These are phyloP conservation scores for Calliphora vomitoria DNA, from an alignment of 2,888 invertebrate genomes.

Conservation along the genomic window DNA sequence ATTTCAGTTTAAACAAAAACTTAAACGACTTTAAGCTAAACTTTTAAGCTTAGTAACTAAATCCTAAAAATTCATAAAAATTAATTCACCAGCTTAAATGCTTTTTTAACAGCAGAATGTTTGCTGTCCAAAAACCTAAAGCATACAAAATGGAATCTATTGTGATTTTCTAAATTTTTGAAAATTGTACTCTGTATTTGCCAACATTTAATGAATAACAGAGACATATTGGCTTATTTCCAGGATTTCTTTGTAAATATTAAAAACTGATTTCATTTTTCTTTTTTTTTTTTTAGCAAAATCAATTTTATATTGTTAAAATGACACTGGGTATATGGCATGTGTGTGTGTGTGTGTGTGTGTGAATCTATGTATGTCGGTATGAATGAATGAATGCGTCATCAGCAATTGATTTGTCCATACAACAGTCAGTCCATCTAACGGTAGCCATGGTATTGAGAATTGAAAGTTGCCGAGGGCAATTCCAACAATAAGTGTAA, in stretches of 20 bases:
- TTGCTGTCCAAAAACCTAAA: no score
- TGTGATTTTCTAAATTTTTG: constrained; percentile 22
- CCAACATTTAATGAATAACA: constrained; percentile 62
- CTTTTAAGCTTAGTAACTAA: neutral
- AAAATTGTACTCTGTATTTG: constrained; percentile 47
- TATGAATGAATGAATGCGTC: constrained; percentile 27
- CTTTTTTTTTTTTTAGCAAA: neutral
- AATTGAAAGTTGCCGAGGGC: constrained; percentile 39
- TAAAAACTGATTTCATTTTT: neutral
- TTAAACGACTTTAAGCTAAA: no score
- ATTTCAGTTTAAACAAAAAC: no score
- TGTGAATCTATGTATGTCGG: neutral
- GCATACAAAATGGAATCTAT: no score
- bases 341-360: neutral
- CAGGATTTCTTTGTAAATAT: constrained; percentile 49
- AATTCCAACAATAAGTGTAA: constrained; percentile 39
- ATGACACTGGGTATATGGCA: neutral
- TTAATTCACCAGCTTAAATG: constrained; percentile 3
- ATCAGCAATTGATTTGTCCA: constrained; percentile 64
- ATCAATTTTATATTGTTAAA: constrained; percentile 49
- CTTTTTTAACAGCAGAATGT: neutral
- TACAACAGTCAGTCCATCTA: constrained; percentile 25
- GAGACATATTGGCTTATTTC: constrained; percentile 56
- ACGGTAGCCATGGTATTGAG: constrained; percentile 15
- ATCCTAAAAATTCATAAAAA: neutral